Evolutionary conservation across 2,113 vertebrate species (phyloP).

Genomic region (Mola mola): DNA sequence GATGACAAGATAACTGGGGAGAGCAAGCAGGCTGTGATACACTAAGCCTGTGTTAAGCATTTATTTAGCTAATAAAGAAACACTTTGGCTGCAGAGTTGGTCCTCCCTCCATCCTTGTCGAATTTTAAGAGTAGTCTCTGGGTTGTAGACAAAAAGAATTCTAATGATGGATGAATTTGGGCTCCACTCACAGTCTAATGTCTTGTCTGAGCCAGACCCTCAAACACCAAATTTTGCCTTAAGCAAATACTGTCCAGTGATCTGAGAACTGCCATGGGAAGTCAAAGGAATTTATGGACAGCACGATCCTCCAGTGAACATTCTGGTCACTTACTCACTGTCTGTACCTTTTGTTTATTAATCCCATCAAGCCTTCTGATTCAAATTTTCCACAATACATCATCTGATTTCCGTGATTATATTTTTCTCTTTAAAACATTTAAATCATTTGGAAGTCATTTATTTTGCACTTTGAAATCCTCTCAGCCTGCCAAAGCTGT

Average conservation of each 20-base stretch:
- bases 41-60: slow-evolving; percentile 37
- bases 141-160: slow-evolving; percentile 57
- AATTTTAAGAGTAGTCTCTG: slow-evolving; percentile 55
- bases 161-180: slow-evolving; percentile 73
- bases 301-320: slow-evolving; percentile 43
- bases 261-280: slow-evolving; percentile 25
- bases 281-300: slow-evolving; percentile 57
- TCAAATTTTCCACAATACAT: slow-evolving; percentile 67
- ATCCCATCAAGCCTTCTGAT: slow-evolving; percentile 52
- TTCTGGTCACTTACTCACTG: slow-evolving; percentile 37
- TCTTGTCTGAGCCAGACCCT: slow-evolving; percentile 59
- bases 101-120: slow-evolving; percentile 52
- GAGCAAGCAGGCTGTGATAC: not conserved
- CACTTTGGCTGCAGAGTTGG: slow-evolving; percentile 58
- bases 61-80: slow-evolving; percentile 71
- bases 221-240: slow-evolving; percentile 42
- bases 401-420: slow-evolving; percentile 42
- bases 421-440: slow-evolving; percentile 11
- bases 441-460: slow-evolving; percentile 40
- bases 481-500: slow-evolving; percentile 26
- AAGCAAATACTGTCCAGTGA: slow-evolving; percentile 53
- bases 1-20: not conserved
- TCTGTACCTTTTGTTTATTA: slow-evolving; percentile 63
- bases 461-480: slow-evolving; percentile 26
- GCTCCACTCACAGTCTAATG: slow-evolving; percentile 54